Conservation (phyloP, 2,113 vertebrate species). For the Enhydra lutris region DNA sequence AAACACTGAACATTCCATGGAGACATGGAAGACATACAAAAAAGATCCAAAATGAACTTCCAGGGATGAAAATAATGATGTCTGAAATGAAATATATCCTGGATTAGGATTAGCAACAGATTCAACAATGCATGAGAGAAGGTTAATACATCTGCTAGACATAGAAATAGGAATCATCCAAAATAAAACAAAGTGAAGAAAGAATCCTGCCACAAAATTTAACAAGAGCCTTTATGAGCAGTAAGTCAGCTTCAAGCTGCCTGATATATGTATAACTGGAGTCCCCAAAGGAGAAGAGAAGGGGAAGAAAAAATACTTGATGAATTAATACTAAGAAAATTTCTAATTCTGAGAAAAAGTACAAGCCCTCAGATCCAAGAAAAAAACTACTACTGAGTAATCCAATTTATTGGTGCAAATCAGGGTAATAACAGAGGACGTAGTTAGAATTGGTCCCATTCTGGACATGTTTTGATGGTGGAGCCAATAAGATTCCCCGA, state of each 20-base stretch:
- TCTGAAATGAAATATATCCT: background rate
- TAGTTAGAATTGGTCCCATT: background rate
- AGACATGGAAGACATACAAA: background rate
- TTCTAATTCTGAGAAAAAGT: background rate
- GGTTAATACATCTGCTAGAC: background rate
- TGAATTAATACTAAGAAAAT: background rate
- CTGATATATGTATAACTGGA: background rate
- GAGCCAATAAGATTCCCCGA: background rate
- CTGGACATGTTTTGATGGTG: background rate
- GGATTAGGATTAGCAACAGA: background rate
- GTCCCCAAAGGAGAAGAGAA: background rate
- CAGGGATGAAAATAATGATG: background rate
- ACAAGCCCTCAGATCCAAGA: background rate
- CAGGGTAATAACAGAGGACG: background rate
- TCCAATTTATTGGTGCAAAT: background rate
- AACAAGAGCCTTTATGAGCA: background rate
- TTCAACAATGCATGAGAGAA: background rate
- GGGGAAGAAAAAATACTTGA: background rate
- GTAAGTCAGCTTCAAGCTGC: background rate
- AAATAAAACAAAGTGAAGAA: slow-evolving; percentile 17
- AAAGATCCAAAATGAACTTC: background rate
- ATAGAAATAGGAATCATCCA: background rate
- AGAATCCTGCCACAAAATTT: background rate
- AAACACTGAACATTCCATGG: background rate
- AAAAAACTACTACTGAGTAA: background rate